Percentiles rank a stretch among this genome's conserved stretches.
phyloP scores from a whole-genome alignment of 2,113 vertebrate genomes.

The Sinocyclocheilus rhinocerous region DNA sequence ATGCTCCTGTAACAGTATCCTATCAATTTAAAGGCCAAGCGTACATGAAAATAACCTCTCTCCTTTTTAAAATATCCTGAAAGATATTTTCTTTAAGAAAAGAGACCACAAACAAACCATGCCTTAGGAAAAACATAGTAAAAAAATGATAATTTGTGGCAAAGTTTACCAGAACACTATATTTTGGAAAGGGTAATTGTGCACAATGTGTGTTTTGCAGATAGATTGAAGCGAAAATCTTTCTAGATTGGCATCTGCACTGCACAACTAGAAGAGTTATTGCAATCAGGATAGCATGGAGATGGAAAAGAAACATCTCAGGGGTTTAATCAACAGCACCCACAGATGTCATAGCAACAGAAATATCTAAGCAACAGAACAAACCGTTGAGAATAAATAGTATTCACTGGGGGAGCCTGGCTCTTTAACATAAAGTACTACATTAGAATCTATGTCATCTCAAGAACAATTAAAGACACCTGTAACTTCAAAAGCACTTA shows the following conservation, averaged over 20 bases:
- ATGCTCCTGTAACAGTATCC: not conserved
- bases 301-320: constrained; percentile 20
- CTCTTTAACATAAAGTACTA: not conserved
- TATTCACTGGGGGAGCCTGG: constrained; percentile 10
- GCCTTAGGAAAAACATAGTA: not conserved
- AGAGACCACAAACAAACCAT: not conserved
- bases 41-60: not conserved
- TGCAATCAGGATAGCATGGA: constrained; percentile 17
- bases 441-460: not conserved
- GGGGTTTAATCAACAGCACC: constrained; percentile 23
- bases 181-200: constrained; percentile 12
- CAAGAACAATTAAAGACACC: not conserved
- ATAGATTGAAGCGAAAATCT: constrained; percentile 9
- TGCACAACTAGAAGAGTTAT: constrained; percentile 10
- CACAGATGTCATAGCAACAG: constrained; percentile 63
- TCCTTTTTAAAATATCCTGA: not conserved
- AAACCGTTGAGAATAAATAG: constrained; percentile 1
- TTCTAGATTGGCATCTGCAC: constrained; percentile 17
- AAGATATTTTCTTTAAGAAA: constrained; percentile 1
- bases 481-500: not conserved
- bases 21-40: not conserved
- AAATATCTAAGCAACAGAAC: constrained; percentile 53
- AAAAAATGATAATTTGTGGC: not conserved
- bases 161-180: not conserved
- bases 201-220: not conserved